Percentiles rank a stretch among this genome's conserved stretches.
Conservation (phyloP, 2,113 vertebrate genomes). For the Lagopus muta region DNA sequence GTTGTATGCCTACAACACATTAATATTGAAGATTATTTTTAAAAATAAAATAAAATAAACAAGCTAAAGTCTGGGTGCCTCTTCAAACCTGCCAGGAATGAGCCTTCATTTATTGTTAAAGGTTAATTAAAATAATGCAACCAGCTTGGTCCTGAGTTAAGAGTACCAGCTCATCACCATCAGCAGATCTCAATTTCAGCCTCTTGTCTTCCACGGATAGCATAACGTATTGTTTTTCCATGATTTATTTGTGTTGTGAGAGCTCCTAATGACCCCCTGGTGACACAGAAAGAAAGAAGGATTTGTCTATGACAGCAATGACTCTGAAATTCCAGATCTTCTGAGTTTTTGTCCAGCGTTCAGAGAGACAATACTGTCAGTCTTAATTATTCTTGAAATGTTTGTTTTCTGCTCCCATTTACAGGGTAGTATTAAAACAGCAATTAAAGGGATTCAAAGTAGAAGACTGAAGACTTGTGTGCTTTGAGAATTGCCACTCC, state of each 20-base stretch:
- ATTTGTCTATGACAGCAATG: background rate
- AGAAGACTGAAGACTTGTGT: background rate
- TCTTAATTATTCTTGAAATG: slow-evolving; percentile 42
- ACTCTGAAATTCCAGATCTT: slow-evolving; percentile 26
- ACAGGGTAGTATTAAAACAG: slow-evolving; percentile 8
- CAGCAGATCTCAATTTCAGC: slow-evolving; percentile 27
- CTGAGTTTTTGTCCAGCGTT: background rate
- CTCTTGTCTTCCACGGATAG: background rate
- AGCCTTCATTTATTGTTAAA: slow-evolving; percentile 38
- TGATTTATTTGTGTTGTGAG: slow-evolving; percentile 65
- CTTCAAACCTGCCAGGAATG: slow-evolving; percentile 12
- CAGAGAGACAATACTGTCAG: background rate
- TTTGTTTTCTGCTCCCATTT: slow-evolving; percentile 20
- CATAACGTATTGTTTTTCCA: slow-evolving; percentile 40
- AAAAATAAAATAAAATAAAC: slow-evolving; percentile 12
- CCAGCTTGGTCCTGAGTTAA: background rate
- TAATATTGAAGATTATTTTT: slow-evolving; percentile 28
- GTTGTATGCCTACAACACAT: background rate
- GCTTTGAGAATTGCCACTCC: background rate
- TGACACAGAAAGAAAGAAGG: slow-evolving; percentile 52
- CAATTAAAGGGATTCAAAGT: slow-evolving; percentile 44
- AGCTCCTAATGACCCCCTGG: slow-evolving; percentile 62
- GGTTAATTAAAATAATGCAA: slow-evolving; percentile 58
- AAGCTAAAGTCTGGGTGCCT: slow-evolving; percentile 15
- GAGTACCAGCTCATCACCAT: background rate